Percentiles rank a stretch among this genome's conserved stretches.
Evolutionary conservation across 2,113 vertebrate genomes (phyloP).

Genomic region (Platichthys stellatus): DNA sequence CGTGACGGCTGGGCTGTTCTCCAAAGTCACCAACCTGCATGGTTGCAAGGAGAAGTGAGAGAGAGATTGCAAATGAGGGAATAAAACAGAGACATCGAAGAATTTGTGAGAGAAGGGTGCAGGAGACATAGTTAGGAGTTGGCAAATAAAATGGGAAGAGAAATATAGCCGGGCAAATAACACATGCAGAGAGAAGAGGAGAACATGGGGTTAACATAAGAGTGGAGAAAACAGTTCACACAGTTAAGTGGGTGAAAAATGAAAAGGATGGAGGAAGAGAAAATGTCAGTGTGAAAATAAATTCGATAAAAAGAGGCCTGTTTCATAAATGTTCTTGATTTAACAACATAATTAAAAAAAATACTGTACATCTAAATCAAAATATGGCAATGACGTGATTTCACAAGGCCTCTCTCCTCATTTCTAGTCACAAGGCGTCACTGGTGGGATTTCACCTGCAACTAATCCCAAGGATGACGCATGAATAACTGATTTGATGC

Average conservation of each 20-base stretch:
- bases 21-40: conserved; percentile 94
- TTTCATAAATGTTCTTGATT: background rate
- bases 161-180: conserved; percentile 33
- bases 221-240: background rate
- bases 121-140: conserved; percentile 27
- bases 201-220: conserved; percentile 2
- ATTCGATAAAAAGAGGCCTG: background rate
- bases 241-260: conserved; percentile 1
- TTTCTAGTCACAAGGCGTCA: background rate
- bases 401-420: background rate
- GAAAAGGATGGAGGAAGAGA: background rate
- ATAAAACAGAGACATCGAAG: background rate
- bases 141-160: conserved; percentile 29
- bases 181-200: conserved; percentile 2
- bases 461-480: background rate
- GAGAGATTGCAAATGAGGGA: background rate
- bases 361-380: background rate
- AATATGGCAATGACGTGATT: background rate
- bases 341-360: background rate
- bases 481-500: conserved; percentile 9
- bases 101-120: conserved; percentile 2
- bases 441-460: background rate
- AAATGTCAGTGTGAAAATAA: background rate
- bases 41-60: conserved; percentile 8
- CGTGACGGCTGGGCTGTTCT: conserved; percentile 92